Evolutionary conservation across 2,888 invertebrate genomes (phyloP), one percentile per base, ranked within the genome.

Genomic region (Crossocerus cetratus): DNA sequence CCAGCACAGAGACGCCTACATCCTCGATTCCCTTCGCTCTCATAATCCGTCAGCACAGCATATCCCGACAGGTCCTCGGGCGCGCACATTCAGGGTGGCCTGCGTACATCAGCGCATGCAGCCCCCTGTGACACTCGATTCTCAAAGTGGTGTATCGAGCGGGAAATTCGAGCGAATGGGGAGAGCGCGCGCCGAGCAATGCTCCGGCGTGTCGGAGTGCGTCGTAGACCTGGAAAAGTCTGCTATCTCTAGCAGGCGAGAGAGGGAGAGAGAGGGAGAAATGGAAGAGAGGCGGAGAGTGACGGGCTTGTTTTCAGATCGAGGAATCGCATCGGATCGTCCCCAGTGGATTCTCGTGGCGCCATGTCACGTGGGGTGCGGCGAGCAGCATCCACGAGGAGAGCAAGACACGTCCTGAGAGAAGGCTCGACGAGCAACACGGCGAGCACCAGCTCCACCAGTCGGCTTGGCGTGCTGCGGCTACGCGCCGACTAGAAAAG

Each of bases 361-460:
- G 81, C 72, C 81, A 81, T 81, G 81, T 77, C 81, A 75, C 74
- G 72, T 65, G 71, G 72, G 75, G 54, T 23, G 64, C 42, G 21
- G 58, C 67, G 66, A 62, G 55, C 68, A 66, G 67, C 45, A 66
- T 32, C 66, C 49, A 63, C 75, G 68, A 64, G 18, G 59, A 56
- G 53, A 63, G 53, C 58, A 65, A 75, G 55, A 64, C 57, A 72
- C 70, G 63, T 32, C 32, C 11, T 32, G 32, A 32, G 32, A 32
- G 11, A 32, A 5, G 32, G 32, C 32, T 32, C 32, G 32, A 32
- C 32, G 32, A 32, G 11, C 11, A 8, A 32, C 11, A 32, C 32
- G 2, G 11, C 72, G 74, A 71, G 55, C 67, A 64, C 66, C 49
- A 63, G 65, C 53, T 72, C 77, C 57, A 77, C 74, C 63, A 76